Base-by-base conservation (phyloP, 1,140 invertebrate genomes). In the Dinoponera quadriceps region DNA sequence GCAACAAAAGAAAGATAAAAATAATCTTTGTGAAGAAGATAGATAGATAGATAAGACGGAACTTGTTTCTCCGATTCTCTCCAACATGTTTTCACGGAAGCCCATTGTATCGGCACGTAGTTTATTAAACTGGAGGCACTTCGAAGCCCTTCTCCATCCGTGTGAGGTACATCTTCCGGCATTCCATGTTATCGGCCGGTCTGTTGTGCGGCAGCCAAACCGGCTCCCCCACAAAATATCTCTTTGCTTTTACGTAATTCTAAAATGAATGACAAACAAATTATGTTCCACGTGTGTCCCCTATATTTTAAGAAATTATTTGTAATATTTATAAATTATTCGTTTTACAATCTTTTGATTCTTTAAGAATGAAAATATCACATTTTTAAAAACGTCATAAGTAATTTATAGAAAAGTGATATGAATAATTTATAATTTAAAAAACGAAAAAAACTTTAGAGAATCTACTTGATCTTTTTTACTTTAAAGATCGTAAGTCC, bases 161-260 rank as follows among this genome's bases (percentile, higher is more conserved):
- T 29, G 96, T 85, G 0, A 98, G 90, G 91, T 98, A 98, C 4
- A 95, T 90, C 90, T 96, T 94, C 18, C 98, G 95, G 82, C 96
- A 97, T 2, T 96, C 95, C 96, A 98, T 97, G n/a, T 98, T 94
- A 91, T 99, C 98, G 16, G 96, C 97, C 3, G 98, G 98, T 81
- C 98, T 95, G 93, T 99, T 98, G 90, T 98, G 95, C 0, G 98
- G 96, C 0, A 96, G 95, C 98, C 98, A 99, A 11, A 99, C 96
- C 11, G 98, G 98, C 91, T 98, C 98, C 20, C 98, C 98, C 88
- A 98, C 95, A 93, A 99, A 99, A 86, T 98, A 97, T 80, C 98
- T 95, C 88, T 96, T 97, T 0, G 97, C 98, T 91, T 96, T 96
- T 22, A 99, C 97, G 90, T 96, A 99, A 94, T 99, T 97, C 97